These are phyloP conservation scores for Teleopsis dalmanni DNA, from an alignment of 1,140 invertebrate species.

Conservation along the genomic window DNA sequence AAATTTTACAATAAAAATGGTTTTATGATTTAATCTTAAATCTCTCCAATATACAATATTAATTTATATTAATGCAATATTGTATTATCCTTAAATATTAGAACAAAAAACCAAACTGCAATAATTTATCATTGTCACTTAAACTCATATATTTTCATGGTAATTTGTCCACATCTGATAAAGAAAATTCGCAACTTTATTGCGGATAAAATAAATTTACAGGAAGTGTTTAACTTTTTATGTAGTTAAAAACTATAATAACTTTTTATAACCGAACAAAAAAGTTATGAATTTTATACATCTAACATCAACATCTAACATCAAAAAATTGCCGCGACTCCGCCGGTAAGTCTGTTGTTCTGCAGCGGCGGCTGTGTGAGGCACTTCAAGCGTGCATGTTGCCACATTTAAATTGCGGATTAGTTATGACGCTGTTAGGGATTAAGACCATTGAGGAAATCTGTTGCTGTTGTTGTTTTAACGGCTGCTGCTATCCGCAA, in stretches of 20 bases:
- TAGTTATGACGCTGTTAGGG: conserved; percentile 33
- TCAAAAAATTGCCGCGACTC: neutral
- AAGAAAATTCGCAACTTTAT: neutral
- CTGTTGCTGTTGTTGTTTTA: conserved; percentile 29
- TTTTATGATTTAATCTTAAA: too few relatives aligned
- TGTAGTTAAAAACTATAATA: neutral
- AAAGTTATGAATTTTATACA: neutral
- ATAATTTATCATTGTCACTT: too few relatives aligned
- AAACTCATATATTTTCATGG: too few relatives aligned
- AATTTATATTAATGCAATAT: too few relatives aligned
- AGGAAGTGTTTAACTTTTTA: neutral
- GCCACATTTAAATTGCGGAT: conserved; percentile 43
- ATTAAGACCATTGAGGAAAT: conserved; percentile 44
- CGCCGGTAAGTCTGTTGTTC: conserved; percentile 4
- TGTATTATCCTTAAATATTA: too few relatives aligned
- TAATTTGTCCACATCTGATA: too few relatives aligned
- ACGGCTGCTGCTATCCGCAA: neutral
- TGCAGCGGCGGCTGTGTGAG: neutral
- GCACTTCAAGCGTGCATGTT: conserved; percentile 29
- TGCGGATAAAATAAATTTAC: neutral
- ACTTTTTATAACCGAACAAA: neutral
- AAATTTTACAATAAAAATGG: too few relatives aligned
- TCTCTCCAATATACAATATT: too few relatives aligned
- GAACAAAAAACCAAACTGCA: too few relatives aligned
- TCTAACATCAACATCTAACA: neutral